Percentiles rank a stretch among this genome's conserved stretches.
These are phyloP conservation scores for Augochlorella aurata DNA, from an alignment of 2,888 invertebrate species.

Conservation along the genomic window DNA sequence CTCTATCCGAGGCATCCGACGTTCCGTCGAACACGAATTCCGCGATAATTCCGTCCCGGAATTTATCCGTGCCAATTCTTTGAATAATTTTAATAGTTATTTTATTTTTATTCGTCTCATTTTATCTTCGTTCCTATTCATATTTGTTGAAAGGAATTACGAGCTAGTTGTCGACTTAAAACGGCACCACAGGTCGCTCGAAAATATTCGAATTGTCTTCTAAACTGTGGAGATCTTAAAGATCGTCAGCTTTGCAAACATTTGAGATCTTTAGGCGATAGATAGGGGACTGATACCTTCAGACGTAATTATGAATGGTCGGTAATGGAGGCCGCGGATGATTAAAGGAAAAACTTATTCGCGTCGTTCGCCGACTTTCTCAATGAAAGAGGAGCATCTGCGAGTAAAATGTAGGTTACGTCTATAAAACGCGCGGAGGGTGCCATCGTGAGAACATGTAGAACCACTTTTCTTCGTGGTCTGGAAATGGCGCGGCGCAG, in stretches of 20 bases:
- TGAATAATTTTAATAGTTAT: too few relatives aligned
- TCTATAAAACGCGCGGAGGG: conserved; percentile 65
- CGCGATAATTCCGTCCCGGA: neutral
- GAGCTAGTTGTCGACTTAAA: too few relatives aligned
- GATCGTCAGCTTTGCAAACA: too few relatives aligned
- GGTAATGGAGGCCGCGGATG: neutral
- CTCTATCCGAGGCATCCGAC: conserved; percentile 7
- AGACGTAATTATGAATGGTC: neutral
- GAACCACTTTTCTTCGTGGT: conserved; percentile 47
- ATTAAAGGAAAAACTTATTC: conserved; percentile 22
- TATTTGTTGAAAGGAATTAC: too few relatives aligned
- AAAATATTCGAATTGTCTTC: too few relatives aligned
- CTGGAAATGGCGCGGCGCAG: conserved; percentile 50
- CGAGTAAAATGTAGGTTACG: conserved; percentile 65
- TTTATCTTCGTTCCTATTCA: too few relatives aligned
- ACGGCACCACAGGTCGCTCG: too few relatives aligned
- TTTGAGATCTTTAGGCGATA: too few relatives aligned
- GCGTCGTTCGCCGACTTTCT: conserved; percentile 54
- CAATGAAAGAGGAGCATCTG: conserved; percentile 58
- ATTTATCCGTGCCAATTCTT: too few relatives aligned
- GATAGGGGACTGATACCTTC: neutral
- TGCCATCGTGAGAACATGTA: conserved; percentile 59
- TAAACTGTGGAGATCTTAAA: too few relatives aligned
- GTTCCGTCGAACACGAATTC: neutral
- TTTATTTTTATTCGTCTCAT: too few relatives aligned